phyloP scores from a whole-genome alignment of 2,113 vertebrate genomes.

The Gambusia affinis region DNA sequence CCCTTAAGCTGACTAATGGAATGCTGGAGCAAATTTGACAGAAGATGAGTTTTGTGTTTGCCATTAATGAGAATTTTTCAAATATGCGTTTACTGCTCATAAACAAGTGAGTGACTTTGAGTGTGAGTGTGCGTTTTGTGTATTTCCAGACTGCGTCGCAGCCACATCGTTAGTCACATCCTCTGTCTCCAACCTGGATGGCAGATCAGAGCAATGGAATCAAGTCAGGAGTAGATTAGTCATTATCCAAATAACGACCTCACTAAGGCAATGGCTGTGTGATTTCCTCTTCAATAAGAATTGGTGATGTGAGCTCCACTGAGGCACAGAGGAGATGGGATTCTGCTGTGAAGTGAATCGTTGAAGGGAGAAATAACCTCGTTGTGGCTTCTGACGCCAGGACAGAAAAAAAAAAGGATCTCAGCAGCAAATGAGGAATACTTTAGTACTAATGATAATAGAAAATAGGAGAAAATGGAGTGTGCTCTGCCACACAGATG shows the following conservation, averaged over 20 bases:
- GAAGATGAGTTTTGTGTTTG: constrained; percentile 17
- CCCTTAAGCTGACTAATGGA: neutral
- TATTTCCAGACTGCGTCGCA: constrained; percentile 54
- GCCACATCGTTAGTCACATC: constrained; percentile 70
- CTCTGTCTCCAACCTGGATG: constrained; percentile 65
- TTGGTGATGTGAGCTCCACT: constrained; percentile 64
- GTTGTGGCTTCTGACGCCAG: constrained; percentile 27
- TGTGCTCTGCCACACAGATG: constrained; percentile 12
- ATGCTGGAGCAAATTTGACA: neutral
- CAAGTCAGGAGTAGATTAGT: constrained; percentile 66
- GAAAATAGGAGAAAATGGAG: neutral
- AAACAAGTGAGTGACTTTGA: constrained; percentile 38
- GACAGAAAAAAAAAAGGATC: constrained; percentile 20
- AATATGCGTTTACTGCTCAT: constrained; percentile 29
- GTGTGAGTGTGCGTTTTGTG: constrained; percentile 6
- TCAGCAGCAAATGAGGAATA: constrained; percentile 25
- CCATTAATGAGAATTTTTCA: constrained; percentile 17
- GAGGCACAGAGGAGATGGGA: constrained; percentile 63
- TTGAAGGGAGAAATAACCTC: constrained; percentile 46
- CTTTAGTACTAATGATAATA: constrained; percentile 44
- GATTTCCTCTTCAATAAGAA: constrained; percentile 76
- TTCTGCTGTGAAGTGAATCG: constrained; percentile 61
- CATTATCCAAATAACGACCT: constrained; percentile 74
- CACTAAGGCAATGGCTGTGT: constrained; percentile 46
- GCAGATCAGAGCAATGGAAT: constrained; percentile 64